These are phyloP conservation scores for Syngnathus typhle DNA, from an alignment of 2,113 vertebrate species.

Conservation along the genomic window DNA sequence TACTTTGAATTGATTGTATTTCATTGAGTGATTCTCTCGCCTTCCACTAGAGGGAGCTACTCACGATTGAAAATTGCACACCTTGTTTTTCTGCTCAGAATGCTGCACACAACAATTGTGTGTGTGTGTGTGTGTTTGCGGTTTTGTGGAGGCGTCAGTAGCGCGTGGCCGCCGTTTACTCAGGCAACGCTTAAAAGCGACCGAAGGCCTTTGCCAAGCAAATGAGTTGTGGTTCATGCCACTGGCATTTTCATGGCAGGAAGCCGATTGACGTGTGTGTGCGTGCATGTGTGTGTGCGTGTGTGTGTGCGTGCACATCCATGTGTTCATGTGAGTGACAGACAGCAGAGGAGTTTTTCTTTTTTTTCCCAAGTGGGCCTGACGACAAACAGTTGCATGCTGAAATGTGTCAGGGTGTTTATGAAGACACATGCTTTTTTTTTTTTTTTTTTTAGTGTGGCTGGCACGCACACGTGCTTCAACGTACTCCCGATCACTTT, in stretches of 20 bases:
- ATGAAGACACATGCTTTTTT: slow-evolving; percentile 56
- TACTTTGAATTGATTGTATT: too few relatives aligned
- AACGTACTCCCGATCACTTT: slow-evolving; percentile 27
- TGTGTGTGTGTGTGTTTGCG: slow-evolving; percentile 23
- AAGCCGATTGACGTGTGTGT: slow-evolving; percentile 33
- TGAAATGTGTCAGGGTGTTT: slow-evolving; percentile 55
- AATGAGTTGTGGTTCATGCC: slow-evolving; percentile 49
- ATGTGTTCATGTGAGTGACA: slow-evolving; percentile 16
- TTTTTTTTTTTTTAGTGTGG: not conserved
- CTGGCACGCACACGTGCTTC: not conserved
- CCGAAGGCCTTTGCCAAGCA: slow-evolving; percentile 59
- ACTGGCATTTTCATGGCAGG: slow-evolving; percentile 65
- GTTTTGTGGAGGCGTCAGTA: slow-evolving; percentile 50
- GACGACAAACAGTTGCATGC: slow-evolving; percentile 42
- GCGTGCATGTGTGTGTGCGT: not conserved
- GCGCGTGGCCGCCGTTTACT: slow-evolving; percentile 56
- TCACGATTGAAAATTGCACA: too few relatives aligned
- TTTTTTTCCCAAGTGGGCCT: slow-evolving; percentile 42
- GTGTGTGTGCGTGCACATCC: too few relatives aligned
- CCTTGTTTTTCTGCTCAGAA: too few relatives aligned
- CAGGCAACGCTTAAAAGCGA: slow-evolving; percentile 51
- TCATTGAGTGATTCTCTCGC: too few relatives aligned
- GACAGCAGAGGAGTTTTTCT: slow-evolving; percentile 54
- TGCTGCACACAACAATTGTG: not conserved
- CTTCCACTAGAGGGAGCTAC: too few relatives aligned